Percentiles rank a stretch among this genome's conserved stretches.
Conservation (phyloP, 2,888 invertebrate genomes). For the Tenthredo distinguenda region DNA sequence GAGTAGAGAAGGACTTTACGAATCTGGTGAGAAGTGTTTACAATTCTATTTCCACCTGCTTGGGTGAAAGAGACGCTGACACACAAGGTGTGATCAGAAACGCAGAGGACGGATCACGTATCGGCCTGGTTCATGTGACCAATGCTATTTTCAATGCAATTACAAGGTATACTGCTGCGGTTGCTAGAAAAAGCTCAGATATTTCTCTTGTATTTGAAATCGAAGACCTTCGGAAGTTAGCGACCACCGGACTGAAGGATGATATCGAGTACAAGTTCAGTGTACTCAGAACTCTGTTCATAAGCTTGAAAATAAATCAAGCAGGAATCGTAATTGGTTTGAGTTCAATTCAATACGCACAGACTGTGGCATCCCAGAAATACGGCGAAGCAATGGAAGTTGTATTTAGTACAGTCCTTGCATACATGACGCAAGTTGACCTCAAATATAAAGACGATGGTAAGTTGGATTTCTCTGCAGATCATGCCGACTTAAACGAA, state of each 20-base stretch:
- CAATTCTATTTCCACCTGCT: not conserved
- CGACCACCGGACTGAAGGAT: not conserved
- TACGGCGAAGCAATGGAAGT: not conserved
- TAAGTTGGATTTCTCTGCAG: not conserved
- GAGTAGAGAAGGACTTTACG: not conserved
- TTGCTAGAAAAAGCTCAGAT: not conserved
- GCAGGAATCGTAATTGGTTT: not conserved
- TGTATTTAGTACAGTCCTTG: not conserved
- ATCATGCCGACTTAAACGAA: not conserved
- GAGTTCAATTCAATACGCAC: not conserved
- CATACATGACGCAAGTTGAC: not conserved
- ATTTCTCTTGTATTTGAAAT: not conserved
- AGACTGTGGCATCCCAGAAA: not conserved
- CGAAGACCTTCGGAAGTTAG: not conserved
- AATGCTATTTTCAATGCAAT: conserved; percentile 8
- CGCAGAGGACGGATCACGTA: not conserved
- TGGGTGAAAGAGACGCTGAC: not conserved
- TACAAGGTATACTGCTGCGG: not conserved
- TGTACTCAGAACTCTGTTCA: not conserved
- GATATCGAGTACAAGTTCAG: not conserved
- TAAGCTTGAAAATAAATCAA: not conserved
- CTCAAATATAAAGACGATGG: not conserved
- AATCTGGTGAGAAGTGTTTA: not conserved
- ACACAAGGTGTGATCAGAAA: not conserved
- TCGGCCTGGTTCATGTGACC: not conserved